A percentile compares a stretch with the other conserved stretches of the same genome.
phyloP scores from a whole-genome alignment of 2,797 vertebrate genomes.

The Sparidentex hasta region DNA sequence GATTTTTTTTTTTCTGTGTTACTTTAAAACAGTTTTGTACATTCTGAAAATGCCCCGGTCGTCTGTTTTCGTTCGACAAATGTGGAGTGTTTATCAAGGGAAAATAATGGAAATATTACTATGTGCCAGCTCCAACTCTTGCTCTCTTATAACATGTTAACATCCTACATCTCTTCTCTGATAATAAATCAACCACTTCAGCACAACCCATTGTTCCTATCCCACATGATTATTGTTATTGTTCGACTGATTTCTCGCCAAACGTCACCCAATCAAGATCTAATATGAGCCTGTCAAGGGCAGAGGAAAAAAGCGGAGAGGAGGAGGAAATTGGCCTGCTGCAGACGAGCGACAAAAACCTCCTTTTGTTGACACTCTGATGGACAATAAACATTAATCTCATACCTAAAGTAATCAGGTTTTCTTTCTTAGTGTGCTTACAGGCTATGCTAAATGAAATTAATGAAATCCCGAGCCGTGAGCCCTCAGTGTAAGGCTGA shows the following conservation, averaged over 20 bases:
- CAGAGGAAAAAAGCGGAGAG: background rate
- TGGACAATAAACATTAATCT: conserved; percentile 42
- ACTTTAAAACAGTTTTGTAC: background rate
- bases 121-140: background rate
- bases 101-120: background rate
- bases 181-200: conserved; percentile 12
- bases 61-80: background rate
- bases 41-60: background rate
- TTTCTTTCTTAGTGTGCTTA: conserved; percentile 15
- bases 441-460: conserved; percentile 15
- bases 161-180: conserved; percentile 1
- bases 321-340: conserved; percentile 13
- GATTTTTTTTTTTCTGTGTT: background rate
- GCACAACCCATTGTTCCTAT: background rate
- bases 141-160: background rate
- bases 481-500: background rate
- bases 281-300: conserved; percentile 23
- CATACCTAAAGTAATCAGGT: conserved; percentile 28
- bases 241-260: conserved; percentile 24
- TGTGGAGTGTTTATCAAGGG: background rate
- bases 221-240: conserved; percentile 17
- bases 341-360: conserved; percentile 7
- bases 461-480: background rate
- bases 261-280: background rate
- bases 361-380: conserved; percentile 24